Evolutionary conservation across 2,888 invertebrate species (phyloP), one percentile per base, ranked within the genome.

Genomic region (Cordilura impudica): DNA sequence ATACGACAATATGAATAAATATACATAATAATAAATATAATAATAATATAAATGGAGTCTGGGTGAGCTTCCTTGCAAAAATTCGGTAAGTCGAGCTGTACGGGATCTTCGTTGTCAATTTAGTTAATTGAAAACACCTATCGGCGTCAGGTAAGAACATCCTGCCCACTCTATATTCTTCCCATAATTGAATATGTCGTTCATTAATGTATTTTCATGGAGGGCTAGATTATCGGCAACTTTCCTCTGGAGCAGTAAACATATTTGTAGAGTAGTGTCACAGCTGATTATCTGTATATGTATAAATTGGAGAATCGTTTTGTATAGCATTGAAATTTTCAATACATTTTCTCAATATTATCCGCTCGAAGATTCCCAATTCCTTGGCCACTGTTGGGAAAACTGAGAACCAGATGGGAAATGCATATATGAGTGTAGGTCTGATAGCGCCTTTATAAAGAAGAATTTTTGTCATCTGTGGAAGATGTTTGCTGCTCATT

Each of bases 381-480:
- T 53, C 16, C 16, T 53, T 53, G 14, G 16, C 14, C 1, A 53
- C 53, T 29, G 29, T 53, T 7, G 53, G 29, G 2, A 29, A 53
- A 16, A 53, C 29, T 16, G 53, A 8, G 14, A 53, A 53, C 53
- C 53, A 53, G 29, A 53, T 54, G 14, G 53, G 53, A 54, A 53
- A 29, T 8, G 14, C 53, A 14, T 53, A 53, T 2, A 10, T n/a
- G 7, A 53, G 16, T 2, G 16, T n/a, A 16, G 53, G 12, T 5
- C 29, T 10, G 6, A 29, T 54, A 0, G 29, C 10, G 2, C 8
- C 14, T 12, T 54, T 54, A 10, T 54, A 54, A 16, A 18, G 29
- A 16, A 43, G 43, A 7, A 43, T 14, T 14, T 43, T 43, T 0
- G 43, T 43, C 14, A 7, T 43, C 6, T 16, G 26, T 4, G 53